Percentiles rank a stretch among this genome's conserved stretches.
These are phyloP conservation scores for Chalcis sispes DNA, from an alignment of 2,888 invertebrate species.

Conservation along the genomic window DNA sequence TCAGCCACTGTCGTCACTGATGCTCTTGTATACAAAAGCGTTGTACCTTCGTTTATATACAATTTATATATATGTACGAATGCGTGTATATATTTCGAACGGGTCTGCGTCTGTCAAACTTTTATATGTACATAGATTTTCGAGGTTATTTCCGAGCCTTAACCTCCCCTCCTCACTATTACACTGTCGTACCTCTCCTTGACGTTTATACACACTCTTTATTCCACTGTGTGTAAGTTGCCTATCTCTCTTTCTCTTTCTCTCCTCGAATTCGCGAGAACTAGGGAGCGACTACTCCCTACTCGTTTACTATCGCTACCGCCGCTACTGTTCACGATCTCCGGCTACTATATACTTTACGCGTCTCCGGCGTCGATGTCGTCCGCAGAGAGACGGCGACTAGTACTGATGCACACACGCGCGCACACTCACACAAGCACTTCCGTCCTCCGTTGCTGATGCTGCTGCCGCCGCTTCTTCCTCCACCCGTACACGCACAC, in stretches of 20 bases:
- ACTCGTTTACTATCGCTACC: neutral
- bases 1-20: neutral
- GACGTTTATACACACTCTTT: neutral
- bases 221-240: neutral
- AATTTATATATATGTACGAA: neutral
- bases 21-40: neutral
- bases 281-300: slow-evolving; percentile 19
- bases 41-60: neutral
- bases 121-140: neutral
- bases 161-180: slow-evolving; percentile 53
- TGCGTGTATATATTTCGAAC: neutral
- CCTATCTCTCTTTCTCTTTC: neutral
- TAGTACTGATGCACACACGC: neutral
- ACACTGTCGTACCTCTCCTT: slow-evolving; percentile 56
- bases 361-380: slow-evolving; percentile 40
- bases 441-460: slow-evolving; percentile 36
- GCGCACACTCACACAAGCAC: slow-evolving; percentile 42
- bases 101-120: slow-evolving; percentile 18
- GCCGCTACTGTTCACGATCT: neutral
- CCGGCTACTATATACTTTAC: neutral
- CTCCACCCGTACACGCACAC: neutral
- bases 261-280: slow-evolving; percentile 26
- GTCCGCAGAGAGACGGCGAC: neutral
- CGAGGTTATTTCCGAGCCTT: slow-evolving; percentile 43
- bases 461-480: neutral